These are phyloP conservation scores for Aphelocoma coerulescens DNA, from an alignment of 2,113 vertebrate species.

Conservation along the genomic window DNA sequence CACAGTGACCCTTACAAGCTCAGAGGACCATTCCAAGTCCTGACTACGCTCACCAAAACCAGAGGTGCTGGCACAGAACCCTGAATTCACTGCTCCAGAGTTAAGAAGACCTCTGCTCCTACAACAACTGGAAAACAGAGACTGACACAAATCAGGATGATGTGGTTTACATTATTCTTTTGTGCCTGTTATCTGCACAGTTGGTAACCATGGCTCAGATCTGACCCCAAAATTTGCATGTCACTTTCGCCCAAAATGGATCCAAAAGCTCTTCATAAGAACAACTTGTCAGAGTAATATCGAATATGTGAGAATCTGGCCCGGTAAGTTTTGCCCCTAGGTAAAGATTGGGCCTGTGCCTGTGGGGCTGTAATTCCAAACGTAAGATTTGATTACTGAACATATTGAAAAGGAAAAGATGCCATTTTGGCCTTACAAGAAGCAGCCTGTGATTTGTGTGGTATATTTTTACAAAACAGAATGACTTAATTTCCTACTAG, in stretches of 20 bases:
- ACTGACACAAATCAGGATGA: background rate
- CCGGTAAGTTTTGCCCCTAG: background rate
- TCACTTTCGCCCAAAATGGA: background rate
- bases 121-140: background rate
- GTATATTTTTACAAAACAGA: background rate
- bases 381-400: background rate
- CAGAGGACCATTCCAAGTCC: background rate
- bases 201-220: background rate
- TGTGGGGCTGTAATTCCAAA: background rate
- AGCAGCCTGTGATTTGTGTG: background rate
- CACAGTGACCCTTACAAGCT: background rate
- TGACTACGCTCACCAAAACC: background rate
- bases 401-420: background rate
- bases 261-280: background rate
- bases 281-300: background rate
- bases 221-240: background rate
- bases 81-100: background rate
- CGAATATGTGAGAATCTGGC: background rate
- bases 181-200: background rate
- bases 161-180: background rate
- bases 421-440: background rate
- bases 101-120: background rate
- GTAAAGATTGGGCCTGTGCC: background rate
- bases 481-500: background rate
- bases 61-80: background rate